Conservation (phyloP, 1,140 invertebrate species). For the Radopholus similis region DNA sequence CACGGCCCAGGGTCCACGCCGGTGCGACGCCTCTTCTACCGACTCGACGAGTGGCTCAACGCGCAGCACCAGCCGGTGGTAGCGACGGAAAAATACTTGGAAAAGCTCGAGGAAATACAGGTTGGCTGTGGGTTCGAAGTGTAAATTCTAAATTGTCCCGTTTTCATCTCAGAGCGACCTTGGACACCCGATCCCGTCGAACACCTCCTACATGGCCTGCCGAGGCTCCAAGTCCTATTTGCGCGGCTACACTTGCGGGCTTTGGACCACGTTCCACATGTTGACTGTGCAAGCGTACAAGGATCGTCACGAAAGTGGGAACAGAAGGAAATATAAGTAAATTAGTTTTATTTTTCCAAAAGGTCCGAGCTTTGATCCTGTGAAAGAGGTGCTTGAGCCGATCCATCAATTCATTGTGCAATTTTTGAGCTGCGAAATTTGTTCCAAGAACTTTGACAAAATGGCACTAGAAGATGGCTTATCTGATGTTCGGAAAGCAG, state of each 20-base stretch:
- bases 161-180: constrained; percentile 22
- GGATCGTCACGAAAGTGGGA: constrained; percentile 60
- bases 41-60: constrained; percentile 54
- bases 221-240: constrained; percentile 70
- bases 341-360: constrained; percentile 25
- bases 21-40: constrained; percentile 51
- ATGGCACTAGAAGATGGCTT: constrained; percentile 69
- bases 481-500: constrained; percentile 62
- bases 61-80: constrained; percentile 21
- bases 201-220: constrained; percentile 67
- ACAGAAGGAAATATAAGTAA: constrained; percentile 12
- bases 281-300: constrained; percentile 76
- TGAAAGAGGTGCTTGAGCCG: constrained; percentile 69
- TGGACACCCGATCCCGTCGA: constrained; percentile 31
- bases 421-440: constrained; percentile 90
- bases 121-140: not conserved
- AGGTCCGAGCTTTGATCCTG: constrained; percentile 54
- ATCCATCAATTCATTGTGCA: constrained; percentile 83
- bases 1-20: constrained; percentile 56
- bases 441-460: constrained; percentile 76
- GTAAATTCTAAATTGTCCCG: not conserved
- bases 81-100: constrained; percentile 49
- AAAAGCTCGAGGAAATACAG: constrained; percentile 49
- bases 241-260: constrained; percentile 84
- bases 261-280: constrained; percentile 91